Evolutionary conservation across 2,797 vertebrate genomes (phyloP).

Genomic region (Gymnocypris eckloni): DNA sequence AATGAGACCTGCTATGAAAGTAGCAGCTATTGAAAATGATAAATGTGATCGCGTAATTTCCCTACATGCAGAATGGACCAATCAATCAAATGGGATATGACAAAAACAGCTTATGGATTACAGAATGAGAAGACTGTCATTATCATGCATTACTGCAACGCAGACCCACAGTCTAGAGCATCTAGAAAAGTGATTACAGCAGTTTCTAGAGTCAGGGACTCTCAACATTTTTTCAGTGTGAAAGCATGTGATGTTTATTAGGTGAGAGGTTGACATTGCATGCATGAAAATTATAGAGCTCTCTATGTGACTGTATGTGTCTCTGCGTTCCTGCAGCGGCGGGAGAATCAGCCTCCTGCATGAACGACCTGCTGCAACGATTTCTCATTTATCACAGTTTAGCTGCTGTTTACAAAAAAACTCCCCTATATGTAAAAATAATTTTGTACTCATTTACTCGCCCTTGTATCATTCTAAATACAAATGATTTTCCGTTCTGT

Average conservation of each 20-base stretch:
- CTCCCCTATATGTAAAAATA: neutral
- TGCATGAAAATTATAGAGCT: constrained; percentile 1
- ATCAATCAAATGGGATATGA: neutral
- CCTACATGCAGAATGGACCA: neutral
- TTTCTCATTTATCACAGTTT: constrained; percentile 38
- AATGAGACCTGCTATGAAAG: neutral
- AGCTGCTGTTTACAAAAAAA: constrained; percentile 6
- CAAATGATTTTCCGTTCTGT: neutral
- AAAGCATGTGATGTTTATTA: constrained; percentile 14
- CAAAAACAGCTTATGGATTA: neutral
- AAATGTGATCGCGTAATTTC: neutral
- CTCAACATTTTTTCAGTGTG: neutral
- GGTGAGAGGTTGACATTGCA: neutral
- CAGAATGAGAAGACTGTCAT: neutral
- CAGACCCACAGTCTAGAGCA: neutral
- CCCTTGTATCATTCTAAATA: neutral
- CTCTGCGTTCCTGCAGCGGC: neutral
- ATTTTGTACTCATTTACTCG: neutral
- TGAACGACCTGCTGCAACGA: neutral
- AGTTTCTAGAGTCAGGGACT: neutral
- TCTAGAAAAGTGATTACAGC: neutral
- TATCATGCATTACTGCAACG: constrained; percentile 11
- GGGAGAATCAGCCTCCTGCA: neutral
- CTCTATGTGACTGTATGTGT: constrained; percentile 10
- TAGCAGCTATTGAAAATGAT: neutral